phyloP scores from a whole-genome alignment of 2,113 vertebrate species.

The Amphilophus citrinellus region DNA sequence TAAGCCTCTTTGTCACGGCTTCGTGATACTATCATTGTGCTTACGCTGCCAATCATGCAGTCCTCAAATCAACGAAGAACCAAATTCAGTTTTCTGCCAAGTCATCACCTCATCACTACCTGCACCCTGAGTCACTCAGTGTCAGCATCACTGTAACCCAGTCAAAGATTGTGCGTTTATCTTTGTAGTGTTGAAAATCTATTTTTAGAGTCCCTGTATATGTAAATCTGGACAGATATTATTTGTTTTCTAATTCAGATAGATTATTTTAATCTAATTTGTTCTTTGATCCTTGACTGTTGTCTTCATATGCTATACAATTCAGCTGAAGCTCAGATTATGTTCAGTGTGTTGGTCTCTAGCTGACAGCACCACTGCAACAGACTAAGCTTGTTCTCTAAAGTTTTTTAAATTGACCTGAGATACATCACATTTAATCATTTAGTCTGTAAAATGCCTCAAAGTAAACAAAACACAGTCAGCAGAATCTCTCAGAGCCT shows the following conservation, averaged over 20 bases:
- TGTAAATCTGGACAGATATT: neutral
- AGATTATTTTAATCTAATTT: neutral
- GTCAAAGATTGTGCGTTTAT: neutral
- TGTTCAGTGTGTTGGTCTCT: neutral
- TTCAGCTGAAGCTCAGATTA: neutral
- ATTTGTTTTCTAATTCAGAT: neutral
- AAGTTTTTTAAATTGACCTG: neutral
- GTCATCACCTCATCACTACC: neutral
- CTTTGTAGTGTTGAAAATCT: neutral
- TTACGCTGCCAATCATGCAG: constrained; percentile 39
- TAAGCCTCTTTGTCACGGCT: constrained; percentile 67
- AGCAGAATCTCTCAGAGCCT: neutral
- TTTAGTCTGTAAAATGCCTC: neutral
- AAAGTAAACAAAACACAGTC: neutral
- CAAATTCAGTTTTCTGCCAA: constrained; percentile 20
- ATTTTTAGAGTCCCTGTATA: neutral
- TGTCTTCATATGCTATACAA: neutral
- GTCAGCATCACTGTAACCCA: neutral
- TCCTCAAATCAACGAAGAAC: constrained; percentile 15
- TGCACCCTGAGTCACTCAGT: neutral
- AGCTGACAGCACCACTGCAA: neutral
- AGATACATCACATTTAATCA: neutral
- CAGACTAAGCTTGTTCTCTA: neutral
- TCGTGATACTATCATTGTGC: constrained; percentile 61
- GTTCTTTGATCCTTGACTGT: neutral